Base-by-base conservation (phyloP, 1,140 invertebrate genomes). In the Drosophila parabipectinata region DNA sequence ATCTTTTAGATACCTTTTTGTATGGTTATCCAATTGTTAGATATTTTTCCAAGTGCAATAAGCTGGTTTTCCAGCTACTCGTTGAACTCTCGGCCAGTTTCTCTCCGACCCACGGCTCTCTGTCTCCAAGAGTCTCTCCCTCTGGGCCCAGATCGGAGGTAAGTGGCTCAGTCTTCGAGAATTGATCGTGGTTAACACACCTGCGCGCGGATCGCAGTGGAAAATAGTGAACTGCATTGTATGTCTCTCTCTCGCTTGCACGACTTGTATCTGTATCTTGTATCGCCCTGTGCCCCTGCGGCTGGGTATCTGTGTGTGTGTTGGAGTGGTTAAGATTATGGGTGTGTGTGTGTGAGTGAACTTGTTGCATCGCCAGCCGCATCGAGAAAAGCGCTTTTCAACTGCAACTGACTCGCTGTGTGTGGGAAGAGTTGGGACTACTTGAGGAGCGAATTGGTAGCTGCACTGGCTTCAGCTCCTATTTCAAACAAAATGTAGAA, bases 401-500 rank as follows among this genome's bases (percentile, higher is more conserved):
- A 66, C 66, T 76, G 64, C 61, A 68, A 72, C 72, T 57, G 66
- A 47, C 58, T 66, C 80, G 30, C 55, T 77, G 79, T 84, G 90
- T 91, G 90, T 91, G 90, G 90, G 90, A 90, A 91, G 90, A 91
- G 90, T 85, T 84, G 87, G 90, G 90, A 91, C 90, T 91, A 91
- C 90, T 91, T 90, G 90, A 91, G 90, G 90, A 91, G 90, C 90
- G 87, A 91, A 85, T 90, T 91, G 90, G 90, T 91, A 91, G 90
- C 90, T 91, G 90, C 90, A 91, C 90, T 90, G 83, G 90, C 90
- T 90, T 91, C 90, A 91, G 90, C 90, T 91, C 90, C 90, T 90
- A 91, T 91, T 91, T 91, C 90, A 91, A 91, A 90, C 90, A 91
- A 88, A 91, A 91, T 91, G 83, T 89, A 91, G 87, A 84, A 90